Percentiles rank a stretch among this genome's conserved stretches.
Evolutionary conservation across 1,140 invertebrate species (phyloP).

Genomic region (Helicoverpa armigera): DNA sequence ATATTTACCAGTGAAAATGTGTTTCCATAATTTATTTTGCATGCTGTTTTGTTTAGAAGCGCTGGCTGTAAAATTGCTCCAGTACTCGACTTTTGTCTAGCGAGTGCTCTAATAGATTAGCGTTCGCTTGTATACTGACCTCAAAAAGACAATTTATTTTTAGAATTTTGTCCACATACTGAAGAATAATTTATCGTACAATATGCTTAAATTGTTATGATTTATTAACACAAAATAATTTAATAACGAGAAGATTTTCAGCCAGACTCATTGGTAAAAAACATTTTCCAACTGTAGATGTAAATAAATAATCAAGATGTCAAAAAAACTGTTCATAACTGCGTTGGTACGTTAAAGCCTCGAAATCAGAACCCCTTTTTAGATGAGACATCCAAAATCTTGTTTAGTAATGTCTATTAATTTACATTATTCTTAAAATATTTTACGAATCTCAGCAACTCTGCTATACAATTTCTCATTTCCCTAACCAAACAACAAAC

Average conservation of each 20-base stretch:
- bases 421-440: too few relatives aligned
- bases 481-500: neutral
- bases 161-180: constrained; percentile 12
- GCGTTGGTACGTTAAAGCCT: too few relatives aligned
- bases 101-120: constrained; percentile 22
- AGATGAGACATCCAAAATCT: too few relatives aligned
- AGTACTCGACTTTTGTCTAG: constrained; percentile 24
- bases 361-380: too few relatives aligned
- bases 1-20: neutral
- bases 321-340: too few relatives aligned
- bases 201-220: neutral
- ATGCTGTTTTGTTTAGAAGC: neutral
- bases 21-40: neutral
- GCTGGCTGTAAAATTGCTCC: constrained; percentile 14
- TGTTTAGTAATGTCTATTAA: too few relatives aligned
- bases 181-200: neutral
- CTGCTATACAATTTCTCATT: too few relatives aligned
- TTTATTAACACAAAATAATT: neutral
- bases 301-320: too few relatives aligned
- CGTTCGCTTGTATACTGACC: constrained; percentile 10
- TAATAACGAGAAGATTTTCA: too few relatives aligned
- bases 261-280: too few relatives aligned
- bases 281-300: too few relatives aligned
- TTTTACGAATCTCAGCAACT: too few relatives aligned
- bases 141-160: constrained; percentile 35